Base-by-base conservation (phyloP, 2,797 vertebrate species). In the Gobionotothen gibberifrons region DNA sequence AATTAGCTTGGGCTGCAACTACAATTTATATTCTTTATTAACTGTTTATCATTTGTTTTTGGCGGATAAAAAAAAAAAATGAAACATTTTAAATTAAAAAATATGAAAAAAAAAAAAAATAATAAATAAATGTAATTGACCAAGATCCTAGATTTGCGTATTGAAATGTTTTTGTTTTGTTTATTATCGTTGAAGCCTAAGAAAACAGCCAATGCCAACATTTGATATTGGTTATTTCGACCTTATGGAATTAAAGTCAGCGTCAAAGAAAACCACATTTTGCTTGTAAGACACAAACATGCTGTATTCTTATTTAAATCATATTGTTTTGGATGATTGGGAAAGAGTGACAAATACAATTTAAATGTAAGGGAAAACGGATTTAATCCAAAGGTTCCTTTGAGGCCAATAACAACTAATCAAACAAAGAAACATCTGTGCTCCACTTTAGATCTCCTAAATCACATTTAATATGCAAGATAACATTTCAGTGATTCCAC, bases 291-390 rank as follows among this genome's bases (percentile, higher is more conserved):
- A 40, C 22, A 36, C 54, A 13, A 51, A 1, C 9, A 5, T 0
- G 0, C n/a, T 19, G 60, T 46, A 29, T 57, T 53, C 15, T 59
- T 21, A 29, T 14, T 14, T 53, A 21, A 11, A 26, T 26, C 26
- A 26, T 26, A 26, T 26, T 26, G 26, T 26, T 26, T 26, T 26
- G 26, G 26, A 26, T 4, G 26, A 26, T 26, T 26, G 26, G 26
- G 26, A 26, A 26, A 26, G 52, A 56, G 51, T 61, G 44, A 42
- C 72, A 72, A 76, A 89, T 89, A 75, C 40, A 57, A 89, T 89
- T 74, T 66, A 49, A 51, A 56, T 51, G 40, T 21, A 72, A 43
- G 26, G 17, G 48, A 26, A 76, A 79, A 63, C n/a, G 10, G 69
- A 87, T 78, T 83, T 66, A 39, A 63, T 57, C 8, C 48, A 36